Evolutionary conservation across 2,888 invertebrate genomes (phyloP), one percentile per base, ranked within the genome.

Genomic region (Chrysomela aeneicollis): DNA sequence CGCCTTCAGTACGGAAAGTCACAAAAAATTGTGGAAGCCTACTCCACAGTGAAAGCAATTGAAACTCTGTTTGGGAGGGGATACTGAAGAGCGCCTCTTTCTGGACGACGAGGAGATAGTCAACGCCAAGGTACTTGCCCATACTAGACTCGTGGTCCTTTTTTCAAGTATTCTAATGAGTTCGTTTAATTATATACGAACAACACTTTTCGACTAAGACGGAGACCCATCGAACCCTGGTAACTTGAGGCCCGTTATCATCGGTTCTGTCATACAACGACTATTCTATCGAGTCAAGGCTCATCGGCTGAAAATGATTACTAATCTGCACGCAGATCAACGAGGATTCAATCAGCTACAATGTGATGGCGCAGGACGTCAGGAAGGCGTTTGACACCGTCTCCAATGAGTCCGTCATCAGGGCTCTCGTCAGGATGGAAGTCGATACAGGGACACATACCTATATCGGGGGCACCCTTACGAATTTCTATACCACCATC

Each of bases 211-310:
- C 10, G 9, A 35, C 32, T 9, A 35, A 9, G 32, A 35, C 4
- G 32, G 32, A 10, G 32, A 35, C 10, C 32, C 32, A 2, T 9
- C 2, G 32, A 58, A 69, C 6, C 58, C 73, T 0, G 47, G 59
- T 0, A 78, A 77, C 61, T 77, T 76, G 75, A 52, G 77, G 9
- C 77, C 77, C 0, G 74, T 78, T 0, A 76, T 78, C 8, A 75
- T 78, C 26, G 70, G 71, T 1, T 73, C 73, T 0, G 69, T 72
- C 0, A 9, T 70, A 5, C 73, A 74, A 51, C 50, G 76, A 1
- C 64, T 78, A 10, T 50, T 78, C 1, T 75, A 78, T 60, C 51
- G 74, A 1, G 61, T 73, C 18, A 17, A 78, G 32, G 63, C 70
- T n/a, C 19, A 6, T 1, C 57, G 73, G 0, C 47, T 75, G 0